Conservation (phyloP, 2,888 invertebrate species). For the Yponomeuta sedellus region DNA sequence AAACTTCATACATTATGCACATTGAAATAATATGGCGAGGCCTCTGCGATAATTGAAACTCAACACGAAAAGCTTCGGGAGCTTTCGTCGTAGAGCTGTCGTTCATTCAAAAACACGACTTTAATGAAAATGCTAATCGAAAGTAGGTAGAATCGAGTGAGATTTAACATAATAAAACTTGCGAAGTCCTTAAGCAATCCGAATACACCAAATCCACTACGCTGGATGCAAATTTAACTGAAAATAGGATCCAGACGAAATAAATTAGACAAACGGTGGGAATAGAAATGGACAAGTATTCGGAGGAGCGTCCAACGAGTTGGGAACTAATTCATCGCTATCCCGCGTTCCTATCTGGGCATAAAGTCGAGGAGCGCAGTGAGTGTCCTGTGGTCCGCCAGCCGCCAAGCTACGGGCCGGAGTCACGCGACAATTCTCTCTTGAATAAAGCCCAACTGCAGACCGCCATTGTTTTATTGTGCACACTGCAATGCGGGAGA, state of each 20-base stretch:
- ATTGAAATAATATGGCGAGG: not conserved
- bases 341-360: conserved; percentile 36
- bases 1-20: conserved; percentile 3
- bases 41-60: conserved; percentile 1
- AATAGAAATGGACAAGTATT: conserved; percentile 11
- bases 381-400: conserved; percentile 51
- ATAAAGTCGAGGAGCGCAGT: conserved; percentile 47
- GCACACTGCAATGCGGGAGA: conserved; percentile 74
- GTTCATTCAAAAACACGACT: not conserved
- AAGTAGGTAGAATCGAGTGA: not conserved
- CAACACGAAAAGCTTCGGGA: not conserved
- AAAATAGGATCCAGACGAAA: conserved; percentile 4
- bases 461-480: conserved; percentile 71
- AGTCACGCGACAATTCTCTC: conserved; percentile 66
- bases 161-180: not conserved
- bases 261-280: conserved; percentile 7
- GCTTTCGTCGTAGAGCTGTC: not conserved
- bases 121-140: not conserved
- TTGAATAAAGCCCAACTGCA: conserved; percentile 64
- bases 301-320: conserved; percentile 25
- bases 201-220: not conserved
- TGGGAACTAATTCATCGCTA: conserved; percentile 33
- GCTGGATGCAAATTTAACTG: not conserved
- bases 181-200: not conserved
- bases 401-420: conserved; percentile 35